Conservation (phyloP, 1,140 invertebrate genomes). For the Bathynomus jamesi region DNA sequence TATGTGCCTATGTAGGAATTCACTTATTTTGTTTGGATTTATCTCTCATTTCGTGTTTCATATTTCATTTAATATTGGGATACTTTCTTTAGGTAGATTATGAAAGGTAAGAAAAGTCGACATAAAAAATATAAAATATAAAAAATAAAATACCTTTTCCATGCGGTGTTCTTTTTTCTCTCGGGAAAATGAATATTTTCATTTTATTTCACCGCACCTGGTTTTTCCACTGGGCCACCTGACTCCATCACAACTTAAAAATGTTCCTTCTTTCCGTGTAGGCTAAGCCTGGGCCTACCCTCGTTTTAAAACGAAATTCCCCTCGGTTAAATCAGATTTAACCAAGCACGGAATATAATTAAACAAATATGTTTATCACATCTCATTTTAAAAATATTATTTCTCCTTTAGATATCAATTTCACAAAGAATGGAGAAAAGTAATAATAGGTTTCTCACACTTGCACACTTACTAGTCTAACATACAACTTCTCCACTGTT, state of each 20-base stretch:
- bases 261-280: background rate
- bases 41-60: too few relatives aligned
- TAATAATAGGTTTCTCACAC: background rate
- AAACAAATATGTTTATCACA: background rate
- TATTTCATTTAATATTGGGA: too few relatives aligned
- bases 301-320: background rate
- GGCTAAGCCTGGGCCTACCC: background rate
- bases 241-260: background rate
- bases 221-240: background rate
- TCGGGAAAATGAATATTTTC: background rate
- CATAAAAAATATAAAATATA: too few relatives aligned
- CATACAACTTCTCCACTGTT: background rate
- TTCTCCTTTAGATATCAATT: background rate
- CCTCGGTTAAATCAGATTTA: background rate
- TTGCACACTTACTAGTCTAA: background rate
- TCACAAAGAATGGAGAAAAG: background rate
- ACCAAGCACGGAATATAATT: background rate
- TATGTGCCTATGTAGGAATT: too few relatives aligned
- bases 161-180: too few relatives aligned
- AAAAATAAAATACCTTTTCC: too few relatives aligned
- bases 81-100: too few relatives aligned
- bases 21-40: too few relatives aligned
- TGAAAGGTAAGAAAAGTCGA: too few relatives aligned
- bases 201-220: background rate
- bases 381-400: background rate